These are phyloP conservation scores for Characodon lateralis DNA, from an alignment of 2,797 vertebrate species.

Conservation along the genomic window DNA sequence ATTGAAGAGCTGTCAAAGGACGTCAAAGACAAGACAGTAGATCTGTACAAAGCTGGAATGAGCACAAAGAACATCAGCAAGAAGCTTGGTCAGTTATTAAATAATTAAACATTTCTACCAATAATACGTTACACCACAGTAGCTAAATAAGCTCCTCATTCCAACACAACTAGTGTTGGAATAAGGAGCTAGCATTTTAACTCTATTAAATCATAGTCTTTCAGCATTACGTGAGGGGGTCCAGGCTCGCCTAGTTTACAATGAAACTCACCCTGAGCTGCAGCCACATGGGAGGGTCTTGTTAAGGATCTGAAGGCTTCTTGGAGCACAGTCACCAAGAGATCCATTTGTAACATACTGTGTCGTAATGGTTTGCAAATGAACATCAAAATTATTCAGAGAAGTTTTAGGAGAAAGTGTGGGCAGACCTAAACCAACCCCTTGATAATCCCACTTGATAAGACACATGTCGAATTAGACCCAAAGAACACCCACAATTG, in stretches of 20 bases:
- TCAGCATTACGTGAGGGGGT: background rate
- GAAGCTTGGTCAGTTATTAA: background rate
- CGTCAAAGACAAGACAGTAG: background rate
- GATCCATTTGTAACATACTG: background rate
- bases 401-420: background rate
- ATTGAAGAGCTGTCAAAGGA: background rate
- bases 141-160: background rate
- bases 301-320: background rate
- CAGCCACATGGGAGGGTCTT: background rate
- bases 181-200: background rate
- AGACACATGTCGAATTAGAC: background rate
- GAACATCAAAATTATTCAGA: background rate
- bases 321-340: background rate
- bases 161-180: background rate
- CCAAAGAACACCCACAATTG: background rate
- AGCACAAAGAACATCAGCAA: background rate
- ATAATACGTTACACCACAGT: background rate
- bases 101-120: background rate
- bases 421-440: too few relatives aligned
- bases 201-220: background rate
- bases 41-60: background rate
- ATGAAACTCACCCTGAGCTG: background rate
- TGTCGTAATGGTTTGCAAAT: background rate
- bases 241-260: background rate
- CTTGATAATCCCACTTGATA: background rate